Base-by-base conservation (phyloP, 2,888 invertebrate species). In the Pandemis heparana region DNA sequence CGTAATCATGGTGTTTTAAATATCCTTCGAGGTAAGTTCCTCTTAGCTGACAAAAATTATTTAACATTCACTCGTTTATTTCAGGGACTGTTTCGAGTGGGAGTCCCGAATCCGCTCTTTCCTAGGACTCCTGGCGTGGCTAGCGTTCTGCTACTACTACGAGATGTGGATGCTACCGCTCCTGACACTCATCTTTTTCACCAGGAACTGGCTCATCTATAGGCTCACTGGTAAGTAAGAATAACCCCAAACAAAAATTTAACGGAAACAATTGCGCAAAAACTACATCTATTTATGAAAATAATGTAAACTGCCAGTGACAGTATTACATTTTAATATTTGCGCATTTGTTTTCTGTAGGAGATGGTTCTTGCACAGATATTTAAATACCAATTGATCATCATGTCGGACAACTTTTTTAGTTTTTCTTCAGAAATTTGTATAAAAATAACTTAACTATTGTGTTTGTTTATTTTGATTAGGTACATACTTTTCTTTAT, bases 51-150 rank as follows among this genome's bases (percentile, higher is more conserved):
- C 41, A 46, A n/a, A n/a, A n/a, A n/a, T 12, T 46, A n/a, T 5
- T 14, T 5, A 14, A 46, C 14, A 14, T 46, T 14, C 41, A 7
- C 51, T 51, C 51, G 16, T 65, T 77, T 75, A 81, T 94, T 91
- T 9, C 88, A 98, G 98, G 95, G 98, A 98, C 89, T 99, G 99
- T 89, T 98, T 99, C 86, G 98, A 99, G 90, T 99, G 99, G 99
- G 99, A 99, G 85, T 99, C 97, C 6, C 97, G 97, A 70, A 88
- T 97, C 53, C 95, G 98, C 79, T 99, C 98, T 78, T 95, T 97
- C 79, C 91, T 97, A 59, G 98, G 99, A 0, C 96, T 99, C 66
- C 91, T 97, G 23, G 92, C 97, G 16, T 99, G 98, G 96, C 95
- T 99, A 69, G 93, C 98, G 0, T 96, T 97, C 71, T 98, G 98